phyloP scores from a whole-genome alignment of 2,888 invertebrate genomes.

The Gymnoscelis rufifasciata region DNA sequence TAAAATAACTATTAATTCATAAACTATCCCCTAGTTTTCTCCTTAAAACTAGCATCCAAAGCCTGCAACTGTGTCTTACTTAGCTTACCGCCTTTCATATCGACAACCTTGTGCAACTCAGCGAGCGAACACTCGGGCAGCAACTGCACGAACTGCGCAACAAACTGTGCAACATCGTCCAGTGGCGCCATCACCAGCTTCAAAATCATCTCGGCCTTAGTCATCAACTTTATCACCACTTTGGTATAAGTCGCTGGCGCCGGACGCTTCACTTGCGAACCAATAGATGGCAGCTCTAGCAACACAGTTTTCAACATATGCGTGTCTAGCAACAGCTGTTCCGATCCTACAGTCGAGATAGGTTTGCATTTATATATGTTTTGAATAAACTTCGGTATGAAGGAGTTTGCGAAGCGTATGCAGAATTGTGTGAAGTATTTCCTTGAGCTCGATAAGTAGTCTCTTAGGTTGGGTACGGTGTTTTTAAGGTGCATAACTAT shows the following conservation, averaged over 20 bases:
- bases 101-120: slow-evolving; percentile 96
- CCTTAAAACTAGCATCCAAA: slow-evolving; percentile 52
- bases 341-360: slow-evolving; percentile 93
- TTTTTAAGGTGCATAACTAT: slow-evolving; percentile 92
- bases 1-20: neutral
- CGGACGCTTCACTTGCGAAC: slow-evolving; percentile 91
- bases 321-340: slow-evolving; percentile 95
- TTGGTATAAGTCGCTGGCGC: slow-evolving; percentile 93
- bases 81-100: slow-evolving; percentile 91
- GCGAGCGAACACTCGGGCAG: slow-evolving; percentile 92
- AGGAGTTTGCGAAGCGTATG: slow-evolving; percentile 95
- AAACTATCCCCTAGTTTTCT: slow-evolving; percentile 32
- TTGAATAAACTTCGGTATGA: slow-evolving; percentile 96
- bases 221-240: slow-evolving; percentile 93
- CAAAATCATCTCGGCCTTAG: slow-evolving; percentile 98
- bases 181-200: slow-evolving; percentile 98
- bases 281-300: slow-evolving; percentile 95
- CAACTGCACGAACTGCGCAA: slow-evolving; percentile 92
- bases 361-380: slow-evolving; percentile 95
- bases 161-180: slow-evolving; percentile 86
- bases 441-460: slow-evolving; percentile 92
- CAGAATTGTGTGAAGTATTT: slow-evolving; percentile 99
- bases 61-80: slow-evolving; percentile 51
- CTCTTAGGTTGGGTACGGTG: slow-evolving; percentile 92
- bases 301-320: slow-evolving; percentile 96